Evolutionary conservation across 2,888 invertebrate genomes (phyloP), one percentile per base, ranked within the genome.

Genomic region (Smittia sp.): DNA sequence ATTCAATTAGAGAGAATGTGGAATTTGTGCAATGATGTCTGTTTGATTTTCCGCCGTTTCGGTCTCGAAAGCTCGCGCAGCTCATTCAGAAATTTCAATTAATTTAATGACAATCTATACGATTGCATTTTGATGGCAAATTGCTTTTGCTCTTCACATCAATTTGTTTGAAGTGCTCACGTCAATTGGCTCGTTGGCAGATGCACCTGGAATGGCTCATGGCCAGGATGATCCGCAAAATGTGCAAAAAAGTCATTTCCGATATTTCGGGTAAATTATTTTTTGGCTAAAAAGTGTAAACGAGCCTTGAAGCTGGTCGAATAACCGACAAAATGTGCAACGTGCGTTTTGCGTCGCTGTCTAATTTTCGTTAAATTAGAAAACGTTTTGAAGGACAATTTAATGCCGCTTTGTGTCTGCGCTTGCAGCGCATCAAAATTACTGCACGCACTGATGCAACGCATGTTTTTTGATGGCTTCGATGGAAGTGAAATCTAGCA

Each of bases 351-450:
- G n/a, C 52, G 39, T 9, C 11, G 39, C 11, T 39, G 39, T 11
- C 7, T 18, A 46, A 46, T 46, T 46, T 18, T 46, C 52, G 52
- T 4, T 32, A 32, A 32, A 32, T 15, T 13, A 46, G n/a, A 18
- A 46, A 18, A 24, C 18, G 13, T 67, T 68, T 68, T 68, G 68
- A 68, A 68, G 68, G 68, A 68, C 68, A 68, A 46, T 68, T 68
- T 52, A 68, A 68, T 68, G 46, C 68, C 68, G 52, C 2, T 46
- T 13, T 68, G 68, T 15, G 38, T 41, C 68, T 68, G 18, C 38
- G 15, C 11, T n/a, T 15, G 25, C 20, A 32, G 15, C 15, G 7
- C 18, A 24, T 39, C 39, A 66, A 39, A 68, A 68, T 68, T 68
- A 68, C 41, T 68, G 46, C 68, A 68, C 68, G 68, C 68, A 68